Percentiles rank a stretch among this genome's conserved stretches.
These are phyloP conservation scores for Micrasema longulum DNA, from an alignment of 1,140 invertebrate species.

Conservation along the genomic window DNA sequence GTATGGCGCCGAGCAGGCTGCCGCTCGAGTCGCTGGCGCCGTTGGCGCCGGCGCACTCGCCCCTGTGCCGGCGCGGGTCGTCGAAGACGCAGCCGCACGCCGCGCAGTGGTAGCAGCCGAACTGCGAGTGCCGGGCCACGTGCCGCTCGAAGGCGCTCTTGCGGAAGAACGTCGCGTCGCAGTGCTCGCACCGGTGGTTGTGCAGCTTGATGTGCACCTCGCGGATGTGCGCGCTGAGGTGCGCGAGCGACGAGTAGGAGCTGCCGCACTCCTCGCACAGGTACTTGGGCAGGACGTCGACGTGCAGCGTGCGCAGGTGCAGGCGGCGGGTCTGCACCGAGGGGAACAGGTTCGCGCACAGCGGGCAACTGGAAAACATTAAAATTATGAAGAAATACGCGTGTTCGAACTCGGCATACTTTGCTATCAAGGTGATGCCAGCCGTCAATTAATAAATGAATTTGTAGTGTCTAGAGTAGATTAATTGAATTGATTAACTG, in stretches of 20 bases:
- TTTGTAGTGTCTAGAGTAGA: too few relatives aligned
- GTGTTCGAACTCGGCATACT: too few relatives aligned
- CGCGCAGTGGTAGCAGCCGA: background rate
- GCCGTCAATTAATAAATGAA: too few relatives aligned
- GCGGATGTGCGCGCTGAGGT: slow-evolving; percentile 38
- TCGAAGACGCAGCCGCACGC: background rate
- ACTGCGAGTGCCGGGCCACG: background rate
- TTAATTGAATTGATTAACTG: too few relatives aligned
- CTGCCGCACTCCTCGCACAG: slow-evolving; percentile 44
- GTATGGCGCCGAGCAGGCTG: too few relatives aligned
- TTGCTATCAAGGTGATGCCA: too few relatives aligned
- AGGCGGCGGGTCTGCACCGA: background rate
- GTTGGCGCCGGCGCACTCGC: too few relatives aligned
- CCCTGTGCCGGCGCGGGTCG: background rate
- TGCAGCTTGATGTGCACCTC: slow-evolving; percentile 41
- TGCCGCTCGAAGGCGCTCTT: slow-evolving; percentile 23
- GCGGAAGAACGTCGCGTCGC: slow-evolving; percentile 41
- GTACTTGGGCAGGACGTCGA: slow-evolving; percentile 29
- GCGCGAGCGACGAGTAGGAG: slow-evolving; percentile 12
- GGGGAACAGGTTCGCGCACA: background rate
- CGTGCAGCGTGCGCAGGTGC: slow-evolving; percentile 39
- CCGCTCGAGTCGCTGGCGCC: too few relatives aligned
- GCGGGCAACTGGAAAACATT: slow-evolving; percentile 17
- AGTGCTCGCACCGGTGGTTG: slow-evolving; percentile 29
- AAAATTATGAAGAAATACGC: too few relatives aligned